phyloP scores from a whole-genome alignment of 2,113 vertebrate genomes.

The Antechinus flavipes region DNA sequence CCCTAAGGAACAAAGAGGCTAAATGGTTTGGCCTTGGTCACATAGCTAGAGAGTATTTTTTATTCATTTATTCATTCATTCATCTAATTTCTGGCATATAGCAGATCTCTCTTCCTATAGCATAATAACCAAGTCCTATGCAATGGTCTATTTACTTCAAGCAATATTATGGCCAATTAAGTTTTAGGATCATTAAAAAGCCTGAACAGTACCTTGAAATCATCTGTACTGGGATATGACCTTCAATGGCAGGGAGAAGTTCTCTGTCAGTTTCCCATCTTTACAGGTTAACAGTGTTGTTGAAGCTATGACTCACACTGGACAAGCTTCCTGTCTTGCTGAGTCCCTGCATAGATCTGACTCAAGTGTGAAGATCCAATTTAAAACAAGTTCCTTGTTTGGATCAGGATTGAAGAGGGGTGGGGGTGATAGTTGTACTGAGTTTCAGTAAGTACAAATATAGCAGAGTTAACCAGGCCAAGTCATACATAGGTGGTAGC shows the following conservation, averaged over 20 bases:
- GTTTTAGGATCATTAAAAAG: constrained; percentile 32
- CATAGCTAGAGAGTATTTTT: neutral
- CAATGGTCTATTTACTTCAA: constrained; percentile 12
- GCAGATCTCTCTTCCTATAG: neutral
- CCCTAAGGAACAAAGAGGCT: neutral
- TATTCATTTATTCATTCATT: neutral
- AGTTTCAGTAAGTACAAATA: constrained; percentile 65
- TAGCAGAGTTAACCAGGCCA: neutral
- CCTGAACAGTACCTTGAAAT: constrained; percentile 54
- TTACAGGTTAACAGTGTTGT: constrained; percentile 65
- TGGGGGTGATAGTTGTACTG: constrained; percentile 16
- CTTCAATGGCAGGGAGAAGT: constrained; percentile 42
- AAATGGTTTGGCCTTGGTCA: neutral
- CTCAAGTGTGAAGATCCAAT: constrained; percentile 79
- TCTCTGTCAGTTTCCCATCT: constrained; percentile 67
- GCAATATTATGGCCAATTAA: constrained; percentile 28
- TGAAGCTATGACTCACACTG: constrained; percentile 72
- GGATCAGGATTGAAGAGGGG: constrained; percentile 58
- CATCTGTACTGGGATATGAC: constrained; percentile 49
- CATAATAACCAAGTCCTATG: neutral
- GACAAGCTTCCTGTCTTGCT: constrained; percentile 76
- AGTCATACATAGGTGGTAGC: constrained; percentile 20
- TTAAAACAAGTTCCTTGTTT: constrained; percentile 73
- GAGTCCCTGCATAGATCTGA: constrained; percentile 76
- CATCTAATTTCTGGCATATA: neutral